These are phyloP conservation scores for Drosophila murphyi DNA, from an alignment of 1,140 invertebrate genomes.

Conservation along the genomic window DNA sequence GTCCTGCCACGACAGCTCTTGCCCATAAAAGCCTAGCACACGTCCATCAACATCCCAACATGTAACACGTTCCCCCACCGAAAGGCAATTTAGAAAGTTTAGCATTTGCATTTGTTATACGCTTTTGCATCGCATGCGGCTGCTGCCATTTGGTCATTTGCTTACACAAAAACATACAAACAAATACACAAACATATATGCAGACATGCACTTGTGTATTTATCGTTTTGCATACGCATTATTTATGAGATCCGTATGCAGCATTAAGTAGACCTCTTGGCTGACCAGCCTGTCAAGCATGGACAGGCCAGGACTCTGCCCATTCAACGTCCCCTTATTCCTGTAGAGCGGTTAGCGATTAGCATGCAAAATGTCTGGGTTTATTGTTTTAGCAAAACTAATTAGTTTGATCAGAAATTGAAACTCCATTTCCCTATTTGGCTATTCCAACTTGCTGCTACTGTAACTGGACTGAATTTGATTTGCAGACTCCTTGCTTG, in stretches of 20 bases:
- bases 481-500: constrained; percentile 9
- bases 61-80: constrained; percentile 19
- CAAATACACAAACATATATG: not conserved
- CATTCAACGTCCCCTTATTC: not conserved
- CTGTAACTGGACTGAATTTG: constrained; percentile 13
- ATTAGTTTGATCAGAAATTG: constrained; percentile 77
- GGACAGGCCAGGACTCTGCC: constrained; percentile 13
- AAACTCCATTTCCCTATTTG: constrained; percentile 42
- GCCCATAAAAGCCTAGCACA: constrained; percentile 66
- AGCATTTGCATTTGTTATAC: constrained; percentile 62
- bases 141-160: constrained; percentile 58
- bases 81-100: constrained; percentile 22
- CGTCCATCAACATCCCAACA: constrained; percentile 69
- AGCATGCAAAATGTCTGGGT: constrained; percentile 67
- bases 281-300: constrained; percentile 26
- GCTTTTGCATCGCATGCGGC: constrained; percentile 17
- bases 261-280: constrained; percentile 60
- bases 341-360: constrained; percentile 49
- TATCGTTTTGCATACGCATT: constrained; percentile 78
- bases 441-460: constrained; percentile 4
- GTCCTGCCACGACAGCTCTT: constrained; percentile 56
- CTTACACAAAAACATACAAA: constrained; percentile 20
- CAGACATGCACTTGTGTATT: constrained; percentile 56
- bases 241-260: constrained; percentile 64
- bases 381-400: constrained; percentile 78